These are phyloP conservation scores for Dendroctonus ponderosae DNA, from an alignment of 1,140 invertebrate species.

Conservation along the genomic window DNA sequence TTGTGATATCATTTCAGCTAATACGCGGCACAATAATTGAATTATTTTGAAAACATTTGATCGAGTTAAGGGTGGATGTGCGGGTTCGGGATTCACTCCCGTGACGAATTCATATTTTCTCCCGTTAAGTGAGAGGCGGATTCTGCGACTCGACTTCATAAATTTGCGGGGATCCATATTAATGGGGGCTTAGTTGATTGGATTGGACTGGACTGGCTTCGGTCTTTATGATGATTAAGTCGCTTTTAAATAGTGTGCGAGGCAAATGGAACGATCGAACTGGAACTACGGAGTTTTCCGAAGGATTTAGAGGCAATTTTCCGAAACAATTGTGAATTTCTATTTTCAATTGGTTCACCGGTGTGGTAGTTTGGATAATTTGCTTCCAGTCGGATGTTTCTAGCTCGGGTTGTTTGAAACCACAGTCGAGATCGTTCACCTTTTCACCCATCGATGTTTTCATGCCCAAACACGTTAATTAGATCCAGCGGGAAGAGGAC, in stretches of 20 bases:
- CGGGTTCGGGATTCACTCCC: slow-evolving; percentile 18
- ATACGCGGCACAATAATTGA: slow-evolving; percentile 35
- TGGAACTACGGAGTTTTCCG: no score
- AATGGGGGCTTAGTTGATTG: slow-evolving; percentile 4
- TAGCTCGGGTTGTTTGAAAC: no score
- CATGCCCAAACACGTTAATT: slow-evolving; percentile 8
- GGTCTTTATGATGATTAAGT: no score
- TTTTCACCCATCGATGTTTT: slow-evolving; percentile 1
- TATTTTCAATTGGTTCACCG: no score
- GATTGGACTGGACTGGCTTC: slow-evolving; percentile 1
- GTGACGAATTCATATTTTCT: slow-evolving; percentile 39
- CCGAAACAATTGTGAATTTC: no score
- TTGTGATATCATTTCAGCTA: slow-evolving; percentile 36
- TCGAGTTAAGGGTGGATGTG: slow-evolving; percentile 33
- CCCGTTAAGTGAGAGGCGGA: slow-evolving; percentile 2
- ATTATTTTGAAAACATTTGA: slow-evolving; percentile 38
- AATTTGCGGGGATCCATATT: slow-evolving; percentile 7
- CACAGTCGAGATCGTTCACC: slow-evolving; percentile 6
- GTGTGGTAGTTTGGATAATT: no score
- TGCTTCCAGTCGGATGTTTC: no score
- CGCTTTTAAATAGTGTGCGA: no score
- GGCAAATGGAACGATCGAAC: no score
- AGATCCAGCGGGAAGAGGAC: slow-evolving; percentile 3
- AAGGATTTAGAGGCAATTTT: no score
- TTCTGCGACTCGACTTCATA: slow-evolving; percentile 13